Evolutionary conservation across 2,888 invertebrate genomes (phyloP).

Genomic region (Aphodius granarius): DNA sequence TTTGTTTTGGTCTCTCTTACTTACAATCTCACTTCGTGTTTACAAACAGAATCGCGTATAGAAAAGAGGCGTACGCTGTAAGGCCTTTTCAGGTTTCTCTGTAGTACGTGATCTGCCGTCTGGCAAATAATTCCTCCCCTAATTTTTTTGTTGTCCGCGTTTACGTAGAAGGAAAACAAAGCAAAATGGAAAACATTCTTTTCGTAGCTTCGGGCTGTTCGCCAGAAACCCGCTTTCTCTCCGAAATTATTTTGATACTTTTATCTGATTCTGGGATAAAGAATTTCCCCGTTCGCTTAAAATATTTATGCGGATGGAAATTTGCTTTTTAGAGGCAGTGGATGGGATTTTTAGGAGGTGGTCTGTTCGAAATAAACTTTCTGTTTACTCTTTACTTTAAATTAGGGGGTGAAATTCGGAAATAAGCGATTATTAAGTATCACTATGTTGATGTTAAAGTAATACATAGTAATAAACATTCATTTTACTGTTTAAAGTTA

Average conservation of each 20-base stretch:
- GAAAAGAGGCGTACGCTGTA: background rate
- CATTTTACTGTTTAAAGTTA: too few species aligned
- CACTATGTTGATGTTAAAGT: background rate
- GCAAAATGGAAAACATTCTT: background rate
- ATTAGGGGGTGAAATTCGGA: background rate
- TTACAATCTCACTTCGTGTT: background rate
- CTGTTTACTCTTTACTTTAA: background rate
- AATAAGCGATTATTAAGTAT: background rate
- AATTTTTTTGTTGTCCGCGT: background rate
- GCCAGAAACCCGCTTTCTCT: background rate
- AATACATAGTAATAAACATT: too few species aligned
- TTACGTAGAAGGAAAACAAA: background rate
- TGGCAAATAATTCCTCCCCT: background rate
- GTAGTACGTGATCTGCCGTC: background rate
- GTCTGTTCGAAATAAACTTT: background rate
- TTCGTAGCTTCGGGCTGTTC: background rate
- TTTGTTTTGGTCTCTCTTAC: background rate
- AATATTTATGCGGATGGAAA: background rate
- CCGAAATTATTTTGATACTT: background rate
- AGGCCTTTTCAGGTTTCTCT: background rate
- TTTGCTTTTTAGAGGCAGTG: background rate
- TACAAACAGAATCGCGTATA: background rate
- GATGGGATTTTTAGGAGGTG: background rate
- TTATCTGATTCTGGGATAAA: background rate
- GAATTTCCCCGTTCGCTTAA: background rate